Base-by-base conservation (phyloP, 2,113 vertebrate genomes). In the Galeopterus variegatus region DNA sequence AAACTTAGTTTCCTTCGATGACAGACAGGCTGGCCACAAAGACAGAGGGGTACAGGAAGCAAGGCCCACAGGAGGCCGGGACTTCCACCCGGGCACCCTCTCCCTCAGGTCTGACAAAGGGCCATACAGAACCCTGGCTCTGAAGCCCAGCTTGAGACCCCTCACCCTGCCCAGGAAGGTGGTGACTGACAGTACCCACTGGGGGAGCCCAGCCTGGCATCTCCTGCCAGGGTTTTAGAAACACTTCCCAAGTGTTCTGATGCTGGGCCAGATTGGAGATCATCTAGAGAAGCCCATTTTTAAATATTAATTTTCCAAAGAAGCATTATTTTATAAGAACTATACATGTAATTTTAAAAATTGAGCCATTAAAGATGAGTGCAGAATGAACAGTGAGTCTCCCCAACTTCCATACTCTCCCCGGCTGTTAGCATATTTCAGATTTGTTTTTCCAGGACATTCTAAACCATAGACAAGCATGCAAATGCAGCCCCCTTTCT, bases 301-400 rank as follows among this genome's bases (percentile, higher is more conserved):
- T 62, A 97, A 82, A 93, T 65, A 72, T 18, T 89, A 60, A 67
- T 90, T 82, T 90, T 76, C 36, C 60, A 50, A 73, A 92, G 93
- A 70, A 54, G 10, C 1, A 1, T 79, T 73, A 10, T 64, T 92
- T 69, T 73, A 3, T 58, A 60, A 88, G n/a, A 60, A 88, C 33
- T 48, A 41, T 60, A 70, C 60, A 1, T 64, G 48, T 33, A 2
- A 19, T 58, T 82, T 73, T 41, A 84, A 76, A 75, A 69, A 45
- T 45, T 6, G 33, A 89, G 90, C 64, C 10, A 21, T 41, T 65
- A 33, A 50, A 50, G 72, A 11, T 52, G 60, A 52, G 41, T 26
- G 4, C 24, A 36, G 36, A 33, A 5, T 65, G 65, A 82, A 17
- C 19, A 67, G 31, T 52, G 14, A 21, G 18, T 31, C 56, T 83